Percentiles rank a stretch among this genome's conserved stretches.
These are phyloP conservation scores for Steatocranus sp. DNA, from an alignment of 2,797 vertebrate genomes.

Conservation along the genomic window DNA sequence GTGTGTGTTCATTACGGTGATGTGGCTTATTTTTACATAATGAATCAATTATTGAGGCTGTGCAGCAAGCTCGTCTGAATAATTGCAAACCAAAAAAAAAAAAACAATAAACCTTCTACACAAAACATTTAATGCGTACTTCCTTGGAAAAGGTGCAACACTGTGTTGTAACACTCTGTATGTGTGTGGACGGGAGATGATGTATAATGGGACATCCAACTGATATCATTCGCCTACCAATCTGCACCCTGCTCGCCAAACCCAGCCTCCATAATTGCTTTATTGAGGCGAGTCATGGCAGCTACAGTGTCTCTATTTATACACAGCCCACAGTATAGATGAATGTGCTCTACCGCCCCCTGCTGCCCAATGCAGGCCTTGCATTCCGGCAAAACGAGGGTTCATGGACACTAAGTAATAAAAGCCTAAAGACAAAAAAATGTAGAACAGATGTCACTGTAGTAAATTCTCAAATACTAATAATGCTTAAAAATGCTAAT, in stretches of 20 bases:
- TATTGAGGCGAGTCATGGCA: not conserved
- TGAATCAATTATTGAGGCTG: constrained; percentile 57
- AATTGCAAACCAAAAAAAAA: not conserved
- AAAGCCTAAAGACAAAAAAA: not conserved
- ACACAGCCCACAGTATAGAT: not conserved
- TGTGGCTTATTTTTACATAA: constrained; percentile 55
- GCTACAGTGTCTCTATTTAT: not conserved
- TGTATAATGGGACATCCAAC: constrained; percentile 36
- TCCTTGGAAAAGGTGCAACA: not conserved
- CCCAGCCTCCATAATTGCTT: constrained; percentile 11
- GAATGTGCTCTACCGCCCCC: constrained; percentile 36
- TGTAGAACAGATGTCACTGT: not conserved
- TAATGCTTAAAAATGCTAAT: not conserved
- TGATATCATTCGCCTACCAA: constrained; percentile 53
- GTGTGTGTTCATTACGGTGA: constrained; percentile 38
- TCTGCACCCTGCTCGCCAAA: constrained; percentile 40
- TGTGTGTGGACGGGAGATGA: not conserved
- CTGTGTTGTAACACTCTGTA: not conserved
- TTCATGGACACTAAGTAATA: not conserved
- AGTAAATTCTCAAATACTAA: not conserved
- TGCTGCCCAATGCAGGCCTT: not conserved
- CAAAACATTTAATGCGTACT: not conserved
- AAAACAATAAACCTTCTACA: not conserved
- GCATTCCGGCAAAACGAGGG: not conserved
- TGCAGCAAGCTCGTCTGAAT: constrained; percentile 37